Evolutionary conservation across 2,888 invertebrate genomes (phyloP).

Genomic region (Ophion costatus): DNA sequence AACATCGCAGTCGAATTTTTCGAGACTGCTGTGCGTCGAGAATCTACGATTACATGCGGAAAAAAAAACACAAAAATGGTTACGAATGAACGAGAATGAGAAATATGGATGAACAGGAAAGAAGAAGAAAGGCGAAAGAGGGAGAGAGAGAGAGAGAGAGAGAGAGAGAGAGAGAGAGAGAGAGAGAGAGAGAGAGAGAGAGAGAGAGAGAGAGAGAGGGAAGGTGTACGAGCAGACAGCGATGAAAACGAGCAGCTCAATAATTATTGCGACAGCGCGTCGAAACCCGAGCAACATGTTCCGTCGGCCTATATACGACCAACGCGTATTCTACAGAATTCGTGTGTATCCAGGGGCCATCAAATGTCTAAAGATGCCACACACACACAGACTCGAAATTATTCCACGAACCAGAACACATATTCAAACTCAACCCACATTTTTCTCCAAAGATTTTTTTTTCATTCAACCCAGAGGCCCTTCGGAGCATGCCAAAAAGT

Average conservation of each 20-base stretch:
- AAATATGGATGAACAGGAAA: neutral
- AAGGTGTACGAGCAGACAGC: slow-evolving; percentile 62
- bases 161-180: slow-evolving; percentile 17
- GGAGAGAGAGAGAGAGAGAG: slow-evolving; percentile 26
- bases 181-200: slow-evolving; percentile 33
- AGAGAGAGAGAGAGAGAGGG: slow-evolving; percentile 21
- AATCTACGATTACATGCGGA: neutral
- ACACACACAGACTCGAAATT: slow-evolving; percentile 7
- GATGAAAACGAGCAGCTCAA: slow-evolving; percentile 60
- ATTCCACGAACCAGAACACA: slow-evolving; percentile 38
- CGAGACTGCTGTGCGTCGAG: neutral
- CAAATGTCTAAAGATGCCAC: slow-evolving; percentile 22
- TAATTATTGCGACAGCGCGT: slow-evolving; percentile 64
- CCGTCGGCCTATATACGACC: slow-evolving; percentile 35
- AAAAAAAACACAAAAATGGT: slow-evolving; percentile 13
- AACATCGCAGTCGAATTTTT: neutral
- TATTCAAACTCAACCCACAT: neutral
- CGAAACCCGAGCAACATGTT: slow-evolving; percentile 47
- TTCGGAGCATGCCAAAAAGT: neutral
- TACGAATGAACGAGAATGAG: slow-evolving; percentile 5
- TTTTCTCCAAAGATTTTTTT: neutral
- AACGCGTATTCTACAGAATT: slow-evolving; percentile 16
- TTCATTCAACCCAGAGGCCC: neutral
- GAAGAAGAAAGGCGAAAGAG: slow-evolving; percentile 15
- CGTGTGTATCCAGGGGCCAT: slow-evolving; percentile 11